phyloP scores from a whole-genome alignment of 2,113 vertebrate species.

The Ammodytes dubius region DNA sequence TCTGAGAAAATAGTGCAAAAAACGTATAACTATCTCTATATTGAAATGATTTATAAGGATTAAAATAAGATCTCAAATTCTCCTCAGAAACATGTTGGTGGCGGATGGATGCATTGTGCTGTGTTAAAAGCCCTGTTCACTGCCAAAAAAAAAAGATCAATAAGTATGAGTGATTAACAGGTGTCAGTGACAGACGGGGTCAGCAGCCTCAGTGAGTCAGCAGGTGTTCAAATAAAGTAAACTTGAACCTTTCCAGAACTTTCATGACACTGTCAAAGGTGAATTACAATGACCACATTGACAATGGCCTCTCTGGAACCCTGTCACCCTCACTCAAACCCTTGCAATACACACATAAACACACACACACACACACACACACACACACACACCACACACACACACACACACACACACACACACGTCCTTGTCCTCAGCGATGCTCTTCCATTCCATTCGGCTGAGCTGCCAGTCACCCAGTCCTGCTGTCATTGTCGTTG shows the following conservation, averaged over 20 bases:
- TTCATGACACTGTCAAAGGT: constrained; percentile 58
- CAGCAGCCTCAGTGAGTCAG: constrained; percentile 58
- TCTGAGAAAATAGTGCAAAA: neutral
- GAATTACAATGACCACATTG: constrained; percentile 42
- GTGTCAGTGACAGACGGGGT: constrained; percentile 28
- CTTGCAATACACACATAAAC: constrained; percentile 1
- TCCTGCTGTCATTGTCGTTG: constrained; percentile 48
- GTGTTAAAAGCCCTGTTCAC: constrained; percentile 8
- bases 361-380: constrained; percentile 4
- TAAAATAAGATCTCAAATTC: neutral
- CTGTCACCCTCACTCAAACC: constrained; percentile 18
- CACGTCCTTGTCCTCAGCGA: constrained; percentile 25
- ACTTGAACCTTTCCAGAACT: constrained; percentile 38
- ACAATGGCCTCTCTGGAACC: constrained; percentile 69
- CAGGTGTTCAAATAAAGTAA: constrained; percentile 19
- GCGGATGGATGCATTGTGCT: neutral
- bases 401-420: constrained; percentile 23
- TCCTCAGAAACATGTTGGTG: neutral
- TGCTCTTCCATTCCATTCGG: constrained; percentile 43
- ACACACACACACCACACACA: constrained; percentile 25
- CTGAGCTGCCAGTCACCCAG: constrained; percentile 25
- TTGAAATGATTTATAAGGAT: too few species aligned
- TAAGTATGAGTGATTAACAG: constrained; percentile 46
- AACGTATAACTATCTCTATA: too few species aligned
- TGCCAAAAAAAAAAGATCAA: constrained; percentile 30